Evolutionary conservation across 2,888 invertebrate species (phyloP).

Genomic region (Tanypteryx hageni): DNA sequence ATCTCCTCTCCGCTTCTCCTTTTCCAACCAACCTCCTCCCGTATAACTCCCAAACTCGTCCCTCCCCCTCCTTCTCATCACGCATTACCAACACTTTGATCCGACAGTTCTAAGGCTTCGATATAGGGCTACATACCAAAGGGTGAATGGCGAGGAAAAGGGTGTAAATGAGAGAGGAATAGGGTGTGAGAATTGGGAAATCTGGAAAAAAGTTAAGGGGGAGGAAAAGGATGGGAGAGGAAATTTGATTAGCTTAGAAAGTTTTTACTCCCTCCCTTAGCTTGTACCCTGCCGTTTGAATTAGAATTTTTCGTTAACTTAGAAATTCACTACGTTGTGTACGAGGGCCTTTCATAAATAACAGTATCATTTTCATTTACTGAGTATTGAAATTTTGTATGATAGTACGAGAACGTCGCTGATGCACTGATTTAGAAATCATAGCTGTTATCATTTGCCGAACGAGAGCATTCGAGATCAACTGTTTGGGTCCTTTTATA

Average conservation of each 20-base stretch:
- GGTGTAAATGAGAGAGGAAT: background rate
- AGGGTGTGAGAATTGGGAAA: background rate
- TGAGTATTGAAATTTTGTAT: too few relatives aligned
- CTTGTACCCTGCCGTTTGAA: background rate
- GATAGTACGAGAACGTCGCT: too few relatives aligned
- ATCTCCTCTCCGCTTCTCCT: background rate
- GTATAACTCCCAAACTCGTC: background rate
- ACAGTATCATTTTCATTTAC: too few relatives aligned
- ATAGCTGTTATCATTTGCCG: too few relatives aligned
- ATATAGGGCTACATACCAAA: background rate
- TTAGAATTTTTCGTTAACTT: background rate
- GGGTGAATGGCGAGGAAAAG: background rate
- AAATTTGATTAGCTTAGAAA: conserved; percentile 28
- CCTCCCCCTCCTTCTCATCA: background rate
- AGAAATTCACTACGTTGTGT: too few relatives aligned
- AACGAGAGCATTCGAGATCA: too few relatives aligned
- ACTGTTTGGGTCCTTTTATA: too few relatives aligned
- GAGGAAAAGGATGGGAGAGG: background rate
- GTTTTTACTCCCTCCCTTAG: background rate
- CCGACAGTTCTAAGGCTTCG: conserved; percentile 24
- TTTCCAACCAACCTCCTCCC: background rate
- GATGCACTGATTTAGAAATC: too few relatives aligned
- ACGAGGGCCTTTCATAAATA: too few relatives aligned
- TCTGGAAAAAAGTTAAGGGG: conserved; percentile 44
- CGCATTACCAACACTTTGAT: conserved; percentile 36